These are phyloP conservation scores for Oryzias javanicus DNA, from an alignment of 2,113 vertebrate species.

Conservation along the genomic window DNA sequence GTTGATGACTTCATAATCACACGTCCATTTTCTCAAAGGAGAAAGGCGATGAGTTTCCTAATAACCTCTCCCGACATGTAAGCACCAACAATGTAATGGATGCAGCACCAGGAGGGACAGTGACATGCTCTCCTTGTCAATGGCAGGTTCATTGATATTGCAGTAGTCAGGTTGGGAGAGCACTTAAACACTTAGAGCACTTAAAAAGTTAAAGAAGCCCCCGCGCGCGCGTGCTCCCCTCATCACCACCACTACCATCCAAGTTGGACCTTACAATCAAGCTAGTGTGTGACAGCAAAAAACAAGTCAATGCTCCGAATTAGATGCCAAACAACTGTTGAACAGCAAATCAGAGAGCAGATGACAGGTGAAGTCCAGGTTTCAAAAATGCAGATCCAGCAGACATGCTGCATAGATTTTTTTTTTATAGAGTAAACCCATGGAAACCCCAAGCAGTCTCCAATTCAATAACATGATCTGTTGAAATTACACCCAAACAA, in stretches of 20 bases:
- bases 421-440: conserved; percentile 50
- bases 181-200: conserved; percentile 28
- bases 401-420: conserved; percentile 56
- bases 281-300: conserved; percentile 80
- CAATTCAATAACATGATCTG: conserved; percentile 33
- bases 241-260: background rate
- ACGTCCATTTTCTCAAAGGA: conserved; percentile 96
- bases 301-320: conserved; percentile 49
- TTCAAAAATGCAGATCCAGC: conserved; percentile 66
- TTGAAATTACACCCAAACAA: conserved; percentile 44
- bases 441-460: conserved; percentile 20
- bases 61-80: conserved; percentile 89
- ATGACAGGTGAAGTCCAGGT: conserved; percentile 74
- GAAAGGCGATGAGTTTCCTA: conserved; percentile 92
- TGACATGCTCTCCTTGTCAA: conserved; percentile 56
- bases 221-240: no score
- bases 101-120: conserved; percentile 52
- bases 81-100: conserved; percentile 80
- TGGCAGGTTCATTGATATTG: conserved; percentile 50
- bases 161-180: conserved; percentile 27
- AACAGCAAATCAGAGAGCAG: conserved; percentile 68
- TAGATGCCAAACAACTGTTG: conserved; percentile 75
- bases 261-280: conserved; percentile 66
- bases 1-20: conserved; percentile 99
- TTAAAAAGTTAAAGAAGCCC: conserved; percentile 60